Evolutionary conservation across 2,888 invertebrate species (phyloP).

Genomic region (Atethmia centrago): DNA sequence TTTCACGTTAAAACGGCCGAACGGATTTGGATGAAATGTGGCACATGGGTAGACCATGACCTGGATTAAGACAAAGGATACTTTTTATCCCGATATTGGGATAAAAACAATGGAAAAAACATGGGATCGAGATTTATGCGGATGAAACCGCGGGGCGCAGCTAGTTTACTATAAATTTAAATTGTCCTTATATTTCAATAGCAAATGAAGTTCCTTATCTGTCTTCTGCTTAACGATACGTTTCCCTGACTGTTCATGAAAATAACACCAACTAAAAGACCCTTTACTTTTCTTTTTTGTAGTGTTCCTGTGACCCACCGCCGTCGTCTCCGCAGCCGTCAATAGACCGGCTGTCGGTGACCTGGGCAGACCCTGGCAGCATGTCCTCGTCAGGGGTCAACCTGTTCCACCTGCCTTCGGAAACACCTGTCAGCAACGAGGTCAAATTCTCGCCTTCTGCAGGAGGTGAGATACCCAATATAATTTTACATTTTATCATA

Average conservation of each 20-base stretch:
- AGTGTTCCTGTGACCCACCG: slow-evolving; percentile 87
- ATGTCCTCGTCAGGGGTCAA: slow-evolving; percentile 88
- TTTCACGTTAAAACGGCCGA: too few species aligned
- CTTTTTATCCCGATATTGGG: too few species aligned
- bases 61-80: too few species aligned
- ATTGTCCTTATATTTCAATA: background rate
- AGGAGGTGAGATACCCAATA: slow-evolving; percentile 67
- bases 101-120: too few species aligned
- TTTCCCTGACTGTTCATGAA: background rate
- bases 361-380: slow-evolving; percentile 92
- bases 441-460: slow-evolving; percentile 85
- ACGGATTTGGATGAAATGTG: too few species aligned
- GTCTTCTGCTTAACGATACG: background rate
- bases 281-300: background rate
- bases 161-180: background rate
- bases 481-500: background rate
- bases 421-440: slow-evolving; percentile 82
- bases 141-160: too few species aligned
- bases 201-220: background rate
- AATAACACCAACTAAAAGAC: background rate
- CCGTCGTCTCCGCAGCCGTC: slow-evolving; percentile 93
- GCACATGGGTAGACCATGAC: too few species aligned
- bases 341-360: slow-evolving; percentile 93
- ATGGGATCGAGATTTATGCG: too few species aligned
- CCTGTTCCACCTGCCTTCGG: slow-evolving; percentile 85